Conservation (phyloP, 1,140 invertebrate species). For the Trinorchestia longiramus region DNA sequence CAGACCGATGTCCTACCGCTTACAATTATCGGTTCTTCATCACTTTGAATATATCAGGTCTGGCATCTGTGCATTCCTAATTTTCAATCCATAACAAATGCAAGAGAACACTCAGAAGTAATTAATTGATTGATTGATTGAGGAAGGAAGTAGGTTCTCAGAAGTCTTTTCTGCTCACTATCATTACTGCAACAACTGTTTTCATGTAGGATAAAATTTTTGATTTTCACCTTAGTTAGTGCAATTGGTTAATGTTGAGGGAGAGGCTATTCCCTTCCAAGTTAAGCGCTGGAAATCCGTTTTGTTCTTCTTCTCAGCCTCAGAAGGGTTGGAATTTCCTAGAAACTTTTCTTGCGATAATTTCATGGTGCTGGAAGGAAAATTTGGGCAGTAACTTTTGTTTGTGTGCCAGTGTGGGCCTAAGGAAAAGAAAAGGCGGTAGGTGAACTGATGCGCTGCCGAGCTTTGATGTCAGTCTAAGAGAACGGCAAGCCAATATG, state of each 20-base stretch:
- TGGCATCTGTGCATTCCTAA: too few species aligned
- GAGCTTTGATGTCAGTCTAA: background rate
- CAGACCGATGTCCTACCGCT: too few species aligned
- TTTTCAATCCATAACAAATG: too few species aligned
- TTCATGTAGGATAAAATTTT: too few species aligned
- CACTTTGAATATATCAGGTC: too few species aligned
- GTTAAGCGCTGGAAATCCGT: background rate
- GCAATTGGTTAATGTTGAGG: background rate
- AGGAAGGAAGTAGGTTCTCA: too few species aligned
- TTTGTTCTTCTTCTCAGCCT: background rate
- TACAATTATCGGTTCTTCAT: too few species aligned
- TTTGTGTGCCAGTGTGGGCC: background rate
- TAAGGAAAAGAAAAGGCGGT: background rate
- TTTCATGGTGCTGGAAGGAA: background rate
- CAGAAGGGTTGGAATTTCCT: background rate
- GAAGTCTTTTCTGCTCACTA: too few species aligned
- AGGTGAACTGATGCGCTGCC: background rate
- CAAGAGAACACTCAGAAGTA: too few species aligned
- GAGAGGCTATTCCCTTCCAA: background rate
- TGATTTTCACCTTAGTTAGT: background rate
- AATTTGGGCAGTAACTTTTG: background rate
- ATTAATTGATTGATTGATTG: too few species aligned
- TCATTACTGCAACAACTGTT: too few species aligned
- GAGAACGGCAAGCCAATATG: background rate
- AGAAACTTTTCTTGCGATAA: background rate